Conservation (phyloP, 2,888 invertebrate species). For the Chalcis sispes region DNA sequence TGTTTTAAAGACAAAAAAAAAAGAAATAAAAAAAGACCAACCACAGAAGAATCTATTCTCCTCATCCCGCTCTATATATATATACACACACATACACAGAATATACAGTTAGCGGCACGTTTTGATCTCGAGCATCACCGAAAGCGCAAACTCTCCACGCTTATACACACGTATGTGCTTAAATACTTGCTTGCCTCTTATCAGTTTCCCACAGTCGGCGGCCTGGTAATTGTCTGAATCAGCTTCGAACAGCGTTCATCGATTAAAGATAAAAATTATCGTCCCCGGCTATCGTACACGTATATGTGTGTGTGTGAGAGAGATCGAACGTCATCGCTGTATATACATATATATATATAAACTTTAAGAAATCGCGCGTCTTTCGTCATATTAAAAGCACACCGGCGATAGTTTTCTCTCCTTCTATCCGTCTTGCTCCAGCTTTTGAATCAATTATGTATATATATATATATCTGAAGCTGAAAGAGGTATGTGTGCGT, state of each 20-base stretch:
- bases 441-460: conserved; percentile 16
- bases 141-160: conserved; percentile 21
- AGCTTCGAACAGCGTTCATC: conserved; percentile 53
- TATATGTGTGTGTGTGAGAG: background rate
- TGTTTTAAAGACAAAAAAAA: conserved; percentile 12
- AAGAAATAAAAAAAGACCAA: background rate
- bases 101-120: conserved; percentile 23
- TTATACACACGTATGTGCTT: background rate
- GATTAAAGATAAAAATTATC: conserved; percentile 58
- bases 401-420: conserved; percentile 37
- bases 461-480: background rate
- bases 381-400: background rate
- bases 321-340: too few species aligned
- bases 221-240: conserved; percentile 54
- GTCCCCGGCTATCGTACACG: conserved; percentile 7
- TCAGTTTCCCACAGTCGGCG: conserved; percentile 55
- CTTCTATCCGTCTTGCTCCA: conserved; percentile 45
- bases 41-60: conserved; percentile 38
- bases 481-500: background rate
- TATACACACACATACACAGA: background rate
- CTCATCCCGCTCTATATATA: conserved; percentile 7
- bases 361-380: conserved; percentile 49
- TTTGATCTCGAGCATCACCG: conserved; percentile 47
- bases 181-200: conserved; percentile 42
- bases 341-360: background rate